Percentiles rank a stretch among this genome's conserved stretches.
phyloP scores from a whole-genome alignment of 2,797 vertebrate genomes.

The Hippoglossus hippoglossus region DNA sequence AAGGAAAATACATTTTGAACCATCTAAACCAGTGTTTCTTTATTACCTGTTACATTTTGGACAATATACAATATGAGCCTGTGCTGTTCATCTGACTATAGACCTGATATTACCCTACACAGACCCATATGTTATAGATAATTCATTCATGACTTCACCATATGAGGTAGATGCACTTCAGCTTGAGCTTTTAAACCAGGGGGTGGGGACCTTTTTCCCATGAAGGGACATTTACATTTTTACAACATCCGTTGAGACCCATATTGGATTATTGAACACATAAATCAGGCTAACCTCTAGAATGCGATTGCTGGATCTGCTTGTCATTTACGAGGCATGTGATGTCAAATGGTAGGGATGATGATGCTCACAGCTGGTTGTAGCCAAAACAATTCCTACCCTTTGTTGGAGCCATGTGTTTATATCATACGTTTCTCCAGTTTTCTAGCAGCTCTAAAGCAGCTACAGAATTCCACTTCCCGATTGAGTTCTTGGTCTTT shows the following conservation, averaged over 20 bases:
- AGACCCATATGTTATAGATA: too few relatives aligned
- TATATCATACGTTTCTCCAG: too few relatives aligned
- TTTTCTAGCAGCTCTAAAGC: too few relatives aligned
- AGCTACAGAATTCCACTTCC: too few relatives aligned
- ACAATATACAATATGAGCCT: too few relatives aligned
- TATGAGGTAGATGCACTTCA: neutral
- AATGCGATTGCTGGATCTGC: neutral
- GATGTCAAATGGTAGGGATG: neutral
- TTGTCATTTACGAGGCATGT: neutral
- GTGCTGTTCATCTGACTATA: too few relatives aligned
- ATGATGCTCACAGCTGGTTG: neutral
- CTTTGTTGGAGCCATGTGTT: too few relatives aligned
- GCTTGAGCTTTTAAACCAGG: neutral
- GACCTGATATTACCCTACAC: too few relatives aligned
- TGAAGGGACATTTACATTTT: neutral
- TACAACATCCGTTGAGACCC: neutral
- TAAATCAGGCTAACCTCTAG: neutral
- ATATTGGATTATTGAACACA: neutral
- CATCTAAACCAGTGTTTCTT: too few relatives aligned
- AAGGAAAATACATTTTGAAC: too few relatives aligned
- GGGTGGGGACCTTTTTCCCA: neutral
- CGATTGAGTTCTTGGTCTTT: too few relatives aligned
- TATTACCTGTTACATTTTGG: too few relatives aligned
- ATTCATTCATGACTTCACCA: neutral
- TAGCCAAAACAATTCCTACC: neutral